Evolutionary conservation across 1,140 invertebrate species (phyloP), one percentile per base, ranked within the genome.

Genomic region (Heliothis virescens): DNA sequence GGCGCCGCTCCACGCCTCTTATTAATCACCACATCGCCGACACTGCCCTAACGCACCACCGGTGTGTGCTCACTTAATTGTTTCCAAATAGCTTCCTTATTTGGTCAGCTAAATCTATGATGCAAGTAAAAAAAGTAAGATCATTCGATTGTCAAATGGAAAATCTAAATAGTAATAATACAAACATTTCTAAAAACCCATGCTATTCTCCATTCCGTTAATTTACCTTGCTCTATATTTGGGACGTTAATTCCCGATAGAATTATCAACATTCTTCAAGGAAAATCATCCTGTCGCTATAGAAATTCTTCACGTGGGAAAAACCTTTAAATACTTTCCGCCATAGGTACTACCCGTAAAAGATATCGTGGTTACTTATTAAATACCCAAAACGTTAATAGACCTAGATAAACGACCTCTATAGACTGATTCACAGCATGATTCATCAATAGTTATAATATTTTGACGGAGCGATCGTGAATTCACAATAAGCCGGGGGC

Each of bases 21-120:
- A 92, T 91, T 93, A 92, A 79, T 82, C 85, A 80, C 83, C 90
- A 89, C 85, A 67, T 87, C 88, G 89, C 86, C 86, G 83, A 83
- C 86, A 80, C 18, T 53, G 47, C 18, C 50, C 29, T 26, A 29
- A 4, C 48, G 21, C 18, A 11, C 13, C 47, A 71, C 75, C 16
- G 52, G 16, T 67, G 75, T 77, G 75, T 77, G 75, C 67, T 67
- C 67, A 53, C 75, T 67, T 77, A 77, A 77, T 77, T 77, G 75
- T 77, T 77, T 77, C 67, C 50, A 65, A 77, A 77, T 77, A 41
- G 75, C 75, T 67, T 76, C 73, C 59, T 52, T 60, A 76, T 67
- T 48, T 48, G 55, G 16, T 1, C 12, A 52, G 1, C 55, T 60
- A 41, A 53, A 74, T 34, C 12, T 63, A 15, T 63, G 1, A 47